Evolutionary conservation across 1,140 invertebrate genomes (phyloP), one percentile per base, ranked within the genome.

Genomic region (Coenobita brevimanus): DNA sequence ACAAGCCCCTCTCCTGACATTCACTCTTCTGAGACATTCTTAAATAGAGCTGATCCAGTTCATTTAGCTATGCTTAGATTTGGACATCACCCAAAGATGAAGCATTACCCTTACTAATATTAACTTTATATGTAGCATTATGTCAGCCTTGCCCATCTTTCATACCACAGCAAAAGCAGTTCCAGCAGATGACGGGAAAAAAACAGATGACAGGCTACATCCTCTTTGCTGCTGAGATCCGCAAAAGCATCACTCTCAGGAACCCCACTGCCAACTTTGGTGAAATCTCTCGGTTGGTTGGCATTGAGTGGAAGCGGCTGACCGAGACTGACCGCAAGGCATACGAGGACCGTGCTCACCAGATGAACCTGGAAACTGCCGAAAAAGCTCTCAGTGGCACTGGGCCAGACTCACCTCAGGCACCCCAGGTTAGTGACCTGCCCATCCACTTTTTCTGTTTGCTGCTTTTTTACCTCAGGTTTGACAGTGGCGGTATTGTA

Each of bases 201-300:
- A 98, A 98, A 94, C 94, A 98, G 90, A 97, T 99, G 88, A 99
- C 98, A 91, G 98, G 98, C 15, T 99, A 99, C 93, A 99, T 99
- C 92, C 94, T 99, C 36, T 99, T 99, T 94, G 99, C 99, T 21
- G 97, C 98, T 92, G 99, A 99, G 94, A 96, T 99, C 54, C 94
- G 99, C 21, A 94, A 98, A 95, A 93, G 94, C 91, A 95, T 98
- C 92, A 95, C 97, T 92, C 93, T 96, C 91, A 96, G 97, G 92
- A 98, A 99, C 94, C 98, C 98, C 4, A 97, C 98, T 88, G 96
- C 96, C 76, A 96, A 96, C 33, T 99, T 99, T 93, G 99, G 99
- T 76, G 98, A 99, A 93, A 98, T 99, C 91, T 99, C 97, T 91
- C 95, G 98, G 91, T 96, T 99, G 91, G 98, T 99, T 91, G 98